Base-by-base conservation (phyloP, 2,888 invertebrate species). In the Tachina grossa region DNA sequence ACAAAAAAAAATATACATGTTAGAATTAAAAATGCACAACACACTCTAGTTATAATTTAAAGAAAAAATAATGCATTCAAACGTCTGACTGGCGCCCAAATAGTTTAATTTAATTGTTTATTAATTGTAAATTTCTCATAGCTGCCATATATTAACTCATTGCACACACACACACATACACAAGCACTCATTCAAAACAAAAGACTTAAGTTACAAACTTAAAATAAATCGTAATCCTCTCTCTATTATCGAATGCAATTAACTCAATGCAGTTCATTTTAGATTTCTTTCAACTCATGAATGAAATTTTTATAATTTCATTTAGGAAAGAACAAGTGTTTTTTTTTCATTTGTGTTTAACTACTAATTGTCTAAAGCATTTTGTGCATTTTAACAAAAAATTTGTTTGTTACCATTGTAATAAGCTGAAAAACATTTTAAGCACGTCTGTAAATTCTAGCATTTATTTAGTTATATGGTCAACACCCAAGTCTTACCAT, bases 21-120 rank as follows among this genome's bases (percentile, higher is more conserved):
- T 19, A 53, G 19, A 83, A 83, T 75, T 85, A 76, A 59, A 72
- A 80, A 85, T 85, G 85, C 85, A 76, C 22, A 79, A 83, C 85
- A 85, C 85, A 83, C n/a, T 66, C 66, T 63, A 85, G 85, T 85
- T 85, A 85, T 85, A 85, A 83, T 83, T 85, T 85, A 83, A 83
- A 83, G 85, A 57, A 76, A 85, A 88, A 83, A 87, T 85, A 87
- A 84, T 81, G 90, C 87, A 90, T 90, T 89, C 90, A 91, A 90
- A 90, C 90, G 90, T 90, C 91, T 88, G 89, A 85, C 88, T 91
- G 90, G 90, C 90, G 90, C 90, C 90, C 76, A 89, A 87, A 87
- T 87, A 80, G 65, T 88, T 88, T 87, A 89, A 91, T 90, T 90
- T 91, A 91, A 90, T 90, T 88, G 90, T 88, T 88, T 89, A 89